Base-by-base conservation (phyloP, 1,140 invertebrate species). In the Leptinotarsa defecta region DNA sequence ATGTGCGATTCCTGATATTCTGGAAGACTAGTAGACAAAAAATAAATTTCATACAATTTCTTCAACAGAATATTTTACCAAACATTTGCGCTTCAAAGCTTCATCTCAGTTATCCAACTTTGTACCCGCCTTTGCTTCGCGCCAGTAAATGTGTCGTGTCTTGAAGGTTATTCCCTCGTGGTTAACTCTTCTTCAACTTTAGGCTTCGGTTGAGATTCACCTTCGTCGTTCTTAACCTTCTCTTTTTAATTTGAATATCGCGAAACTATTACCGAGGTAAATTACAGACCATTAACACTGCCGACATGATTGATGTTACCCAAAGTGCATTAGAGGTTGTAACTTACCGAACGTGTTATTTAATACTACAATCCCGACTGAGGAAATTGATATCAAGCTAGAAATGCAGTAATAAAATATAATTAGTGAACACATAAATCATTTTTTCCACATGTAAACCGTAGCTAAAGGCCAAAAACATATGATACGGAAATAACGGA, bases 221-320 rank as follows among this genome's bases (percentile, higher is more conserved):
- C 17, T 15, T 6, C 15, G 4, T 57, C 4, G 15, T 57, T 57
- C 52, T 5, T 15, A 57, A 57, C 15, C 52, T 57, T 19, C 52
- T 15, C n/a, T 57, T 57, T 57, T 57, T 17, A 17, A 57, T 57
- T 57, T 57, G 52, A 57, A 57, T 57, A 57, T 57, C 52, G 52
- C 52, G 52, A 57, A 57, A 57, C n/a, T 57, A 57, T 57, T 57
- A 57, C 52, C 52, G n/a, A 17, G 52, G n/a, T 57, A 57, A 57
- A 57, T 57, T 57, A 57, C n/a, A 57, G 52, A n/a, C 17, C 52
- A n/a, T 57, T 15, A n/a, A 19, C 52, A 57, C 52, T 57, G n/a
- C 52, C 52, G 4, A n/a, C 52, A 57, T 57, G 52, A 57, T 57
- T 57, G 52, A 57, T 57, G 52, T n/a, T 15, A 19, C 52, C 2